These are phyloP conservation scores for Podotricha telesiphe DNA, from an alignment of 2,888 invertebrate genomes.

Conservation along the genomic window DNA sequence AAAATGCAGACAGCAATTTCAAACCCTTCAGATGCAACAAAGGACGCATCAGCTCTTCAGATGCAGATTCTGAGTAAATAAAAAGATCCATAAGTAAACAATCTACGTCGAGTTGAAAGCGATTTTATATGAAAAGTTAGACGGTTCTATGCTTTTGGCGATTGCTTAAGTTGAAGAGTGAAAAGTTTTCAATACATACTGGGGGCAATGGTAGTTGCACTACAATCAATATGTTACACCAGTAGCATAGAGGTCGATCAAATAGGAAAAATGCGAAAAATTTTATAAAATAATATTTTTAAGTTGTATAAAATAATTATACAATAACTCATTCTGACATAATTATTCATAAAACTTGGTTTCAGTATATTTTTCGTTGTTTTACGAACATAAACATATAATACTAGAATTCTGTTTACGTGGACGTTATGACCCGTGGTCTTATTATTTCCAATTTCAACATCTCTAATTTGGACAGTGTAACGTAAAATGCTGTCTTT, in stretches of 20 bases:
- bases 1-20: constrained; percentile 9
- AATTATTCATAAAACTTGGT: too few relatives aligned
- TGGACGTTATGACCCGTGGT: too few relatives aligned
- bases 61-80: constrained; percentile 33
- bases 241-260: background rate
- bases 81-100: constrained; percentile 30
- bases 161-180: constrained; percentile 25
- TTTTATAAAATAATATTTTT: background rate
- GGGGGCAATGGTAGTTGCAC: constrained; percentile 4
- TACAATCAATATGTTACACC: constrained; percentile 2
- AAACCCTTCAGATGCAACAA: constrained; percentile 16
- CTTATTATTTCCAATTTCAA: too few relatives aligned
- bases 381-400: too few relatives aligned
- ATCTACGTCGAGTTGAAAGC: constrained; percentile 30
- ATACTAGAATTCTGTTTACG: too few relatives aligned
- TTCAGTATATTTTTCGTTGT: too few relatives aligned
- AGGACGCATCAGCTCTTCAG: constrained; percentile 29
- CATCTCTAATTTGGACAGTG: too few relatives aligned
- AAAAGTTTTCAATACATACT: constrained; percentile 29
- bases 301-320: too few relatives aligned
- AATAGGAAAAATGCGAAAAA: background rate
- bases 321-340: too few relatives aligned
- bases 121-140: constrained; percentile 35
- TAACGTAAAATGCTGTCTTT: too few relatives aligned
- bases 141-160: constrained; percentile 24